Conservation (phyloP, 2,888 invertebrate species). For the Hemicrepidius hirtus region DNA sequence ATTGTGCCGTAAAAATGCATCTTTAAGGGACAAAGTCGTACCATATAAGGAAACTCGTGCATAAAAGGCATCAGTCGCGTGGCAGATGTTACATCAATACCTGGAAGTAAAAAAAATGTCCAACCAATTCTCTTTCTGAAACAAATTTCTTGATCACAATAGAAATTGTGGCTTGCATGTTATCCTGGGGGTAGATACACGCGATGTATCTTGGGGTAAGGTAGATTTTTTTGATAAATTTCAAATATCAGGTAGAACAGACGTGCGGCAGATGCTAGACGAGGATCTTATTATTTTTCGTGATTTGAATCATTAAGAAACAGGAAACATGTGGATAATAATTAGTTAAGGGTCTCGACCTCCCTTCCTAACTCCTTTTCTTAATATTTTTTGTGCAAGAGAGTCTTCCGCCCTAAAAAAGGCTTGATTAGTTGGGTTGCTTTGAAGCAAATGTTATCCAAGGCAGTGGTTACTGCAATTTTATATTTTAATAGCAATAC, state of each 20-base stretch:
- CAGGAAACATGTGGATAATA: constrained; percentile 54
- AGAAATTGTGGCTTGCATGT: constrained; percentile 26
- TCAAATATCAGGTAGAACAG: constrained; percentile 46
- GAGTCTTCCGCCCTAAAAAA: not conserved
- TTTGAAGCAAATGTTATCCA: too few relatives aligned
- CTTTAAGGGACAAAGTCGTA: constrained; percentile 11
- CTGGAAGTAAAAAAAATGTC: constrained; percentile 23
- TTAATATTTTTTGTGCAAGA: constrained; percentile 11
- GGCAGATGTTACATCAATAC: constrained; percentile 52
- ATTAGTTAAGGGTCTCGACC: constrained; percentile 37
- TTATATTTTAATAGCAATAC: too few relatives aligned
- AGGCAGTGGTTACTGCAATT: too few relatives aligned
- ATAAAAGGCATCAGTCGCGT: constrained; percentile 48
- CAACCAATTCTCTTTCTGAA: constrained; percentile 33
- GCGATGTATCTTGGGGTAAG: constrained; percentile 26
- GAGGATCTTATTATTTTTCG: constrained; percentile 42
- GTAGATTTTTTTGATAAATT: constrained; percentile 41
- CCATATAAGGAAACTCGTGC: constrained; percentile 32
- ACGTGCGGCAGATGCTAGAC: constrained; percentile 43
- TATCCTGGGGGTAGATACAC: constrained; percentile 3
- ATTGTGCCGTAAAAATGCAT: not conserved
- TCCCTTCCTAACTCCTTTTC: not conserved
- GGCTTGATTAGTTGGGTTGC: not conserved
- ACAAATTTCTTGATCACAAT: constrained; percentile 33
- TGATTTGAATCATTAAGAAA: constrained; percentile 51